Base-by-base conservation (phyloP, 2,888 invertebrate species). In the Callosobruchus maculatus region DNA sequence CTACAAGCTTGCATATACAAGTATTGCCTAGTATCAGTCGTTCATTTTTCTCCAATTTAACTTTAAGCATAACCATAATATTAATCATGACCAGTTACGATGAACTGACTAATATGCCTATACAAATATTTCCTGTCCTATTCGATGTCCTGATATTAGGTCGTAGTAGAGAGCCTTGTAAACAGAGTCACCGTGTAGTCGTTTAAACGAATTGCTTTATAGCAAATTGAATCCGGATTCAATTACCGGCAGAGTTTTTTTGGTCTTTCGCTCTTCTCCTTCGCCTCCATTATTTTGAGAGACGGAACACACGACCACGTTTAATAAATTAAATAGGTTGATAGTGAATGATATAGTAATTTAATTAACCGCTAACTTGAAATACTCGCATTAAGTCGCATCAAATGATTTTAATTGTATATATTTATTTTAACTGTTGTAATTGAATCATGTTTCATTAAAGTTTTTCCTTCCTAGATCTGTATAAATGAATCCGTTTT, bases 151-250 rank as follows among this genome's bases (percentile, higher is more conserved):
- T n/a, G n/a, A n/a, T n/a, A n/a, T n/a, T n/a, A n/a, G 26, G 7
- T 2, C 26, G 26, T 7, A 26, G 26, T 26, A 26, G 7, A 26
- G 7, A 26, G 3, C 77, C 78, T 49, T 49, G 13, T 3, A 3
- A 13, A 18, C 18, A 30, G 49, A 13, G 49, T 49, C 49, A 49
- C 78, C 82, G 81, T 77, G 78, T 76, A 81, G 13, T 67, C 79
- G 77, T 80, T 78, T 83, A 83, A 83, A 83, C 85, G 84, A 85
- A 85, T 85, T 86, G 75, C 73, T 73, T 68, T 74, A 72, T 70
- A 72, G 70, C 75, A 75, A 75, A 75, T 75, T 75, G 73, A 75
- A 73, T 75, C 71, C 70, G 67, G 71, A 75, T 73, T 72, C 74
- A 70, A 74, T 74, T 74, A 74, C 66, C 68, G 49, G 68, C 2